Conservation (phyloP, 2,888 invertebrate species). For the Ichneumon xanthorius region DNA sequence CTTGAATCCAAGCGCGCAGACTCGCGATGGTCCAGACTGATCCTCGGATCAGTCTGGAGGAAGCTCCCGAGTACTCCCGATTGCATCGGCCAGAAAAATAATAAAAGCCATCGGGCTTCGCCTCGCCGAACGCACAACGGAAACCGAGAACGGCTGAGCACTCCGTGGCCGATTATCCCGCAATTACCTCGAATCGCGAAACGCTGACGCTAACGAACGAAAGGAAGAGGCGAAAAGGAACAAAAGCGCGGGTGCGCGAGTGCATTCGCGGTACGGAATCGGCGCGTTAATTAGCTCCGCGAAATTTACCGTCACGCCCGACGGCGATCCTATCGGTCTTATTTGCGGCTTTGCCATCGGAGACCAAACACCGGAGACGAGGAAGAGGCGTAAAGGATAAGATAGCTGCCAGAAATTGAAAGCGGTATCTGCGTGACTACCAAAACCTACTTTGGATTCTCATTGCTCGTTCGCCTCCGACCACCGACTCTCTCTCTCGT, state of each 20-base stretch:
- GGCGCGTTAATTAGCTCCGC: slow-evolving; percentile 75
- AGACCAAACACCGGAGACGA: slow-evolving; percentile 24
- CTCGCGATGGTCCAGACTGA: slow-evolving; percentile 7
- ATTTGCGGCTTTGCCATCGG: slow-evolving; percentile 43
- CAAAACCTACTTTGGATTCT: slow-evolving; percentile 21
- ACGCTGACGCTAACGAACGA: slow-evolving; percentile 44
- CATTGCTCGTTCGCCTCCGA: slow-evolving; percentile 30
- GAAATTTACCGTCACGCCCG: slow-evolving; percentile 71
- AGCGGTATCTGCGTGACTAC: slow-evolving; percentile 23
- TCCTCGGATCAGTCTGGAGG: neutral
- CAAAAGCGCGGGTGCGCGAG: slow-evolving; percentile 47
- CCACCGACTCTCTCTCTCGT: neutral
- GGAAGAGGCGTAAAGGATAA: slow-evolving; percentile 41
- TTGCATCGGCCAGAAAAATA: slow-evolving; percentile 10
- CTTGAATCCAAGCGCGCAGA: neutral
- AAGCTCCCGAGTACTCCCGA: neutral
- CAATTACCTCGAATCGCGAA: slow-evolving; percentile 44
- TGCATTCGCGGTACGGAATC: slow-evolving; percentile 56
- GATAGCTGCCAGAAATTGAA: slow-evolving; percentile 58
- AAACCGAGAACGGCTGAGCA: slow-evolving; percentile 28
- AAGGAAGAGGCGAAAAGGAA: slow-evolving; percentile 14
- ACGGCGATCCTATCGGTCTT: slow-evolving; percentile 55
- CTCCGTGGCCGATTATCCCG: slow-evolving; percentile 42
- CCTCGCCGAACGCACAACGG: neutral
- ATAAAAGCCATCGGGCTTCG: neutral